Conservation (phyloP, 2,888 invertebrate species). For the Drosophila prostipennis region DNA sequence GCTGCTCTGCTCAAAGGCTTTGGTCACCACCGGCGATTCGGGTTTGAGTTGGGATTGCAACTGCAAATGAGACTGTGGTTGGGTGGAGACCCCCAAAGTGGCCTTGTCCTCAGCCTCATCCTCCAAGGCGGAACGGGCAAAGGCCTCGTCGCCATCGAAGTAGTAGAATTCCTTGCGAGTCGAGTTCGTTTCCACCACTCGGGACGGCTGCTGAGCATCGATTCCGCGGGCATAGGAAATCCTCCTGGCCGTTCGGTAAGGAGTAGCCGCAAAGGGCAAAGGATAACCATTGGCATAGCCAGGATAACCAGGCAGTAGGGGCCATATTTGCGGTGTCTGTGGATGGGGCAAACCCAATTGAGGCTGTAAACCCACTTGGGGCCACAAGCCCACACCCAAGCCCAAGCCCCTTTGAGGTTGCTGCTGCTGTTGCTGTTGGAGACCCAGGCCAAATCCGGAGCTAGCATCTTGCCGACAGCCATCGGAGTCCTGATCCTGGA, state of each 20-base stretch:
- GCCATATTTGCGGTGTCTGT: conserved; percentile 23
- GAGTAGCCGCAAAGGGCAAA: conserved; percentile 32
- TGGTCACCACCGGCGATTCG: conserved; percentile 29
- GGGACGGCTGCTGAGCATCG: conserved; percentile 71
- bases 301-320: conserved; percentile 39
- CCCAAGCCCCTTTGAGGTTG: conserved; percentile 17
- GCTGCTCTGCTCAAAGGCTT: conserved; percentile 72
- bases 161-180: conserved; percentile 81
- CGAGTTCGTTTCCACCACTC: conserved; percentile 80
- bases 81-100: background rate
- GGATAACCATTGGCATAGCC: conserved; percentile 31
- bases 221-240: conserved; percentile 61
- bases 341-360: conserved; percentile 39
- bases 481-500: conserved; percentile 85
- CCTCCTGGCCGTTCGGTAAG: conserved; percentile 63
- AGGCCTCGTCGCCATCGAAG: conserved; percentile 71
- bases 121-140: conserved; percentile 61
- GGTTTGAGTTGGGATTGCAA: conserved; percentile 10
- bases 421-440: conserved; percentile 21
- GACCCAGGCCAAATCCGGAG: conserved; percentile 4
- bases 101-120: conserved; percentile 42
- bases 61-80: background rate
- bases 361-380: conserved; percentile 45
- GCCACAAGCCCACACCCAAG: conserved; percentile 9
- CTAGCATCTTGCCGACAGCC: conserved; percentile 46